These are phyloP conservation scores for Tenthredo amoena DNA, from an alignment of 2,888 invertebrate species.

Conservation along the genomic window DNA sequence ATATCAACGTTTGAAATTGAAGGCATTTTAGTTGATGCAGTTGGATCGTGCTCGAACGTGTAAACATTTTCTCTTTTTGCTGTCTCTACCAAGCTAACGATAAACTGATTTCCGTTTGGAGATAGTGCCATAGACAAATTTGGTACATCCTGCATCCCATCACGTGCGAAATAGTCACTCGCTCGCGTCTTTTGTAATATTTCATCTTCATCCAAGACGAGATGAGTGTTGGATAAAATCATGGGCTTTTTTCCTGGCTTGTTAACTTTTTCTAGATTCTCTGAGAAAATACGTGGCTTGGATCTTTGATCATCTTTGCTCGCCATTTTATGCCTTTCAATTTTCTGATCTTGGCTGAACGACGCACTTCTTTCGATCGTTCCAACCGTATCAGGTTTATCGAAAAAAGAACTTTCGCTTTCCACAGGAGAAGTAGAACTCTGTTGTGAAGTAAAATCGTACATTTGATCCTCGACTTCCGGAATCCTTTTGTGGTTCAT, in stretches of 20 bases:
- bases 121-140: neutral
- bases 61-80: neutral
- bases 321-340: neutral
- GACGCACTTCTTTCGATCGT: neutral
- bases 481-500: neutral
- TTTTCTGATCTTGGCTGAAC: neutral
- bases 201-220: neutral
- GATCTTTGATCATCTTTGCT: neutral
- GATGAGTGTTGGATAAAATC: neutral
- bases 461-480: neutral
- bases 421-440: neutral
- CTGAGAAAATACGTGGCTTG: neutral
- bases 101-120: neutral
- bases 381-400: neutral
- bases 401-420: neutral
- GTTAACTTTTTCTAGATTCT: neutral
- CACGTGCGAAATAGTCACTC: neutral
- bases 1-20: neutral
- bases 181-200: neutral
- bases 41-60: neutral
- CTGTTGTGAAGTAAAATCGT: conserved; percentile 1
- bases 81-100: neutral
- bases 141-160: neutral
- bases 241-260: neutral
- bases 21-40: neutral